Evolutionary conservation across 2,888 invertebrate genomes (phyloP).

Genomic region (Heteromyza rotundicornis): DNA sequence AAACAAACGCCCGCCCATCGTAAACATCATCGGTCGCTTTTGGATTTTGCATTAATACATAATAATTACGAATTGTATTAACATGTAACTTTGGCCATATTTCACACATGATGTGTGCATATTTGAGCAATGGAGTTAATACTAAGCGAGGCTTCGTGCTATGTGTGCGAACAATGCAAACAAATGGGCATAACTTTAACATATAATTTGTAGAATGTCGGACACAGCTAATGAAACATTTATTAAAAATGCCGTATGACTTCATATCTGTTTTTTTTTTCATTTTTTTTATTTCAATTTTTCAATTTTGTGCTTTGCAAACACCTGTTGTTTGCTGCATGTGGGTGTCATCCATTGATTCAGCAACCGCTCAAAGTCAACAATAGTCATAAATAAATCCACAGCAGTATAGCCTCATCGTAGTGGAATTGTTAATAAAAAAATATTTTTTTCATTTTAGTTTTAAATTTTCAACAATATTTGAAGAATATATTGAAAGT

Average conservation of each 20-base stretch:
- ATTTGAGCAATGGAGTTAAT: neutral
- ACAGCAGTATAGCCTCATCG: too few species aligned
- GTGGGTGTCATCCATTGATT: conserved; percentile 4
- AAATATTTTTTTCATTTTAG: too few species aligned
- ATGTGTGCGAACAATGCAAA: neutral
- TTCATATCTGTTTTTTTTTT: neutral
- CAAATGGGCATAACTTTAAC: too few species aligned
- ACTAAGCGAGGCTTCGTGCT: neutral
- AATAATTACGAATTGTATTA: neutral
- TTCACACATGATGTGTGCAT: neutral
- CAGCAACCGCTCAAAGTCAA: too few species aligned
- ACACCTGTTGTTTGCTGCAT: neutral
- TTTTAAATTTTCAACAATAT: too few species aligned
- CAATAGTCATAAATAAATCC: too few species aligned
- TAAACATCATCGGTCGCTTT: neutral
- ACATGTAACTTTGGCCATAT: neutral
- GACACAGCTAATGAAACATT: neutral
- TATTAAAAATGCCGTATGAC: neutral
- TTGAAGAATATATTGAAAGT: too few species aligned
- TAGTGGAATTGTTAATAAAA: too few species aligned
- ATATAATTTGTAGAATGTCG: neutral
- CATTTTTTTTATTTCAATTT: too few species aligned
- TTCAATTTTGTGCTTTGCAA: neutral
- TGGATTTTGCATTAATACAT: neutral
- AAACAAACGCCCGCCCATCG: too few species aligned